A percentile compares a stretch with the other conserved stretches of the same genome.
phyloP scores from a whole-genome alignment of 2,888 invertebrate genomes.

The Drosophila neutralis region DNA sequence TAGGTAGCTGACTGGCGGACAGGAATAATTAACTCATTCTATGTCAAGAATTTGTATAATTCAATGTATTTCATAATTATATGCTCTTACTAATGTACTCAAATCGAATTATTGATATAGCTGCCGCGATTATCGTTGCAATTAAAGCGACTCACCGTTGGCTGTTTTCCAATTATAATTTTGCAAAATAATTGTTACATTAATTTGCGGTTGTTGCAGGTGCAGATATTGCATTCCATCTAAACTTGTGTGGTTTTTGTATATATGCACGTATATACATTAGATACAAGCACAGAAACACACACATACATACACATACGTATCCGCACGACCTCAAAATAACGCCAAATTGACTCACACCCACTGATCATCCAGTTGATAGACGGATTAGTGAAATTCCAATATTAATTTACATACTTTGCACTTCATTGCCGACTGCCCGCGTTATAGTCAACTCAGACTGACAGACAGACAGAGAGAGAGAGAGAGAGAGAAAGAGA shows the following conservation, averaged over 20 bases:
- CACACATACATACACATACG: neutral
- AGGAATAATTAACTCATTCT: neutral
- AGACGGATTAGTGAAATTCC: conserved; percentile 68
- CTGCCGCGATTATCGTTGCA: conserved; percentile 2
- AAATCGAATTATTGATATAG: conserved; percentile 38
- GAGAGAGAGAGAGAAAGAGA: neutral
- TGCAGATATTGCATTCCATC: conserved; percentile 8
- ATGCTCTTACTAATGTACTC: conserved; percentile 33
- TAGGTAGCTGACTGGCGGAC: neutral
- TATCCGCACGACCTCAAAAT: neutral
- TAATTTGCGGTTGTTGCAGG: conserved; percentile 9
- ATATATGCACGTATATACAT: neutral
- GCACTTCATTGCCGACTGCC: conserved; percentile 59
- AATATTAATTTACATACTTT: conserved; percentile 72
- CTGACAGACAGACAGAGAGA: neutral
- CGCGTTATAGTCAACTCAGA: conserved; percentile 18
- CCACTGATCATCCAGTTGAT: conserved; percentile 44
- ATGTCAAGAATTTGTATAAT: neutral
- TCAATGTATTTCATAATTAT: conserved; percentile 18
- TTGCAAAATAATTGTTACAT: conserved; percentile 20
- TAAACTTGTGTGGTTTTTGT: conserved; percentile 31
- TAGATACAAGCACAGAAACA: neutral
- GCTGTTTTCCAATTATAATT: conserved; percentile 30
- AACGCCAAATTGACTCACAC: conserved; percentile 4
- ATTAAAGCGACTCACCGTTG: conserved; percentile 30